Base-by-base conservation (phyloP, 2,888 invertebrate genomes). In the Eretmocerus hayati region DNA sequence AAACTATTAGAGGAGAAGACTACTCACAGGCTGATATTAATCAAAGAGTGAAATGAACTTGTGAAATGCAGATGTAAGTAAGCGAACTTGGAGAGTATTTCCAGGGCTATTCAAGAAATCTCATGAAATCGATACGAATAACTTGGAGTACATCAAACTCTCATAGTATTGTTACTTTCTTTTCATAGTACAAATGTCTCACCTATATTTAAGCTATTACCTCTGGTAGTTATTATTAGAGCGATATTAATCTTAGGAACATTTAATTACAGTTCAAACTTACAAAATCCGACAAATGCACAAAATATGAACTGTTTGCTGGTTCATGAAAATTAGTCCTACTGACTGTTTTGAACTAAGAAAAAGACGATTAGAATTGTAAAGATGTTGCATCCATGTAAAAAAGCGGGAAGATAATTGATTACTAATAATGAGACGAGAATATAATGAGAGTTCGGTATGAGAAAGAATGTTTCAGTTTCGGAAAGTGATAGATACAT, bases 241-340 rank as follows among this genome's bases (percentile, higher is more conserved):
- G 61, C 48, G 48, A 58, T 36, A 43, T 56, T 61, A 63, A 56
- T 65, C 67, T 66, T 63, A 64, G 62, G 62, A 61, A 63, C 66
- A 64, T 62, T 65, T 69, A 69, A 64, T 69, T 69, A 69, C 69
- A 67, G 67, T 69, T 68, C 67, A 68, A 70, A n/a, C n/a, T 67
- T 69, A 66, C 65, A 65, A 32, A 36, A 54, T 57, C 57, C 41
- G 50, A 52, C 51, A 13, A 35, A n/a, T n/a, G n/a, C n/a, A n/a
- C n/a, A n/a, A n/a, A n/a, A n/a, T n/a, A n/a, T n/a, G n/a, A n/a
- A n/a, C n/a, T n/a, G n/a, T n/a, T n/a, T n/a, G n/a, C n/a, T n/a
- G n/a, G n/a, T n/a, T n/a, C n/a, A n/a, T n/a, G n/a, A n/a, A n/a
- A n/a, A n/a, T n/a, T n/a, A n/a, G n/a, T n/a, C n/a, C n/a, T n/a